Evolutionary conservation across 2,113 vertebrate species (phyloP).

Genomic region (Genyomyrus donnyi): DNA sequence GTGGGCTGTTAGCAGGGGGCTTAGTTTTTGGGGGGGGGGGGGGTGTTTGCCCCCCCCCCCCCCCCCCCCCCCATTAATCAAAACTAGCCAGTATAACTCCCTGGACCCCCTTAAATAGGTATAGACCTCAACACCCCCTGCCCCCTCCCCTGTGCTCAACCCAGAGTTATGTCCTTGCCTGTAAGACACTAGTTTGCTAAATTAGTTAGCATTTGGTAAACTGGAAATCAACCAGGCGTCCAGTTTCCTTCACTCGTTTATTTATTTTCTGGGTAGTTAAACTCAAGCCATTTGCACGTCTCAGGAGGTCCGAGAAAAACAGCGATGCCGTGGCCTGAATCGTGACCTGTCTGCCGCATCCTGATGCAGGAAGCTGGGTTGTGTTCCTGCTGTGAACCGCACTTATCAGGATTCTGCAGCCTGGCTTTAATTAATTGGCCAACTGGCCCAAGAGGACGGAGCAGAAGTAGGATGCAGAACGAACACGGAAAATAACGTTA

Average conservation of each 20-base stretch:
- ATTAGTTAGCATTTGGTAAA: not conserved
- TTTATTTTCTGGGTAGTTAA: not conserved
- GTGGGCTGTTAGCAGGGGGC: too few species aligned
- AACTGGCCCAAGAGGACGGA: conserved; percentile 7
- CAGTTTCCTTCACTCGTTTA: not conserved
- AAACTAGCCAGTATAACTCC: not conserved
- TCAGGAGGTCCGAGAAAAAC: not conserved
- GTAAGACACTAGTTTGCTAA: not conserved
- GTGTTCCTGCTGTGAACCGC: not conserved
- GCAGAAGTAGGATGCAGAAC: not conserved
- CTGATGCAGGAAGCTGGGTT: not conserved
- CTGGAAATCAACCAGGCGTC: not conserved
- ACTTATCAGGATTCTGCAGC: not conserved
- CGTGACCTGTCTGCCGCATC: not conserved
- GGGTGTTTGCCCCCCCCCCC: too few species aligned
- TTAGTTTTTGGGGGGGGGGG: too few species aligned
- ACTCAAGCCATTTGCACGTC: not conserved
- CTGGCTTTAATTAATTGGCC: not conserved
- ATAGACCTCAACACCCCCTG: not conserved
- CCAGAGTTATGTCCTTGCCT: not conserved
- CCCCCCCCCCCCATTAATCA: not conserved
- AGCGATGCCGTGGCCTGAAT: not conserved
- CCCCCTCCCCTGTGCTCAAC: not conserved
- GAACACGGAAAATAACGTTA: not conserved
- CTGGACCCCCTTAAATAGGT: not conserved